Evolutionary conservation across 92 coral and sea anemone species (phyloP).

Genomic region (Plumapathes pennacea): DNA sequence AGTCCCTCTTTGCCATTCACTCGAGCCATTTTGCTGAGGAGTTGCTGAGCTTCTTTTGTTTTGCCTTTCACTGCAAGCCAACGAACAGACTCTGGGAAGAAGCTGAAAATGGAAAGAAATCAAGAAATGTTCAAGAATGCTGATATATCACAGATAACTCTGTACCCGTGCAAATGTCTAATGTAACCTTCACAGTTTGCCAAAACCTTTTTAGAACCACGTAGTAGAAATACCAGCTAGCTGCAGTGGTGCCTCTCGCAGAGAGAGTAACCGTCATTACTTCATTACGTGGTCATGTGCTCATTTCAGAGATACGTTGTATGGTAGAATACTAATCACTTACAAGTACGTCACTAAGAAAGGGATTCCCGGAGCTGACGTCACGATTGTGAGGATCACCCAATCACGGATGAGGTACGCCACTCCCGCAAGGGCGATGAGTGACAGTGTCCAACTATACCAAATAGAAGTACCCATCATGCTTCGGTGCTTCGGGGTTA

Average conservation of each 20-base stretch:
- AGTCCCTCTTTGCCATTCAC: slow-evolving; percentile 29
- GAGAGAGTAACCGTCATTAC: too few relatives aligned
- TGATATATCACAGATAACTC: too few relatives aligned
- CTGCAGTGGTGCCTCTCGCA: too few relatives aligned
- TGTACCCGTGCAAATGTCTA: too few relatives aligned
- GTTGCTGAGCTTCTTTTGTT: slow-evolving; percentile 29
- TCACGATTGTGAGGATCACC: slow-evolving; percentile 38
- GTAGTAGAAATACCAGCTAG: too few relatives aligned
- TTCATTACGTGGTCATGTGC: too few relatives aligned
- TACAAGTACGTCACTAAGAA: slow-evolving; percentile 8
- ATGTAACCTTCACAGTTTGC: too few relatives aligned
- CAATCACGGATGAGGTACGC: slow-evolving; percentile 42
- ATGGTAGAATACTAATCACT: too few relatives aligned
- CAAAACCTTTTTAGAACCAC: too few relatives aligned
- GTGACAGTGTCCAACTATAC: slow-evolving; percentile 49
- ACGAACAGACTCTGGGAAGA: slow-evolving; percentile 56
- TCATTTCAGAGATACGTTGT: too few relatives aligned
- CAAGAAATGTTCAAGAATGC: background rate
- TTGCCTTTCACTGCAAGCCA: slow-evolving; percentile 58
- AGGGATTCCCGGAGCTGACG: slow-evolving; percentile 36
- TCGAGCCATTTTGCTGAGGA: slow-evolving; percentile 18
- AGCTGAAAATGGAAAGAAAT: slow-evolving; percentile 4
- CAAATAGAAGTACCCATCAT: slow-evolving; percentile 28
- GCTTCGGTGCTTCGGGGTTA: slow-evolving; percentile 36
- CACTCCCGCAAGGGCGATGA: slow-evolving; percentile 43